These are phyloP conservation scores for Periophthalmodon schlosseri DNA, from an alignment of 2,113 vertebrate genomes.

Conservation along the genomic window DNA sequence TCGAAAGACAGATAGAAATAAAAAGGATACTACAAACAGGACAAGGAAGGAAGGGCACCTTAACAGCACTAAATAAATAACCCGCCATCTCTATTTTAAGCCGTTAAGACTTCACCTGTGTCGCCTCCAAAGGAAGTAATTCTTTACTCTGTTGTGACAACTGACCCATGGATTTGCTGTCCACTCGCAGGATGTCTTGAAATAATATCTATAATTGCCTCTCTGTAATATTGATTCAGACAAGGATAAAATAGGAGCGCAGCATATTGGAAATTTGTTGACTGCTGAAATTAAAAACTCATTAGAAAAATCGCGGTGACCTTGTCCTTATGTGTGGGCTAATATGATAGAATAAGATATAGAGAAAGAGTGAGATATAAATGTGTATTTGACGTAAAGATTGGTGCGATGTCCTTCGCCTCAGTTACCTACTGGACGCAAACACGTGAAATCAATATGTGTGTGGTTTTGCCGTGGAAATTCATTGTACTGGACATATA, in stretches of 20 bases:
- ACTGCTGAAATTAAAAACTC: slow-evolving; percentile 75
- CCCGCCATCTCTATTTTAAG: slow-evolving; percentile 49
- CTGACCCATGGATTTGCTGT: slow-evolving; percentile 72
- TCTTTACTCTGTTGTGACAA: slow-evolving; percentile 59
- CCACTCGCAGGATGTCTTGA: slow-evolving; percentile 63
- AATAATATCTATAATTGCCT: slow-evolving; percentile 76
- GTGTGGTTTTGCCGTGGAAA: slow-evolving; percentile 28
- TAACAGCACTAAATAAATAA: slow-evolving; percentile 59
- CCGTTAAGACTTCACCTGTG: slow-evolving; percentile 23
- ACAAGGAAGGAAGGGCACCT: slow-evolving; percentile 38
- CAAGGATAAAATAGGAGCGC: slow-evolving; percentile 66
- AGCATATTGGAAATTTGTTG: slow-evolving; percentile 63
- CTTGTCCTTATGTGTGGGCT: slow-evolving; percentile 50
- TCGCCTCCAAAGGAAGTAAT: slow-evolving; percentile 47
- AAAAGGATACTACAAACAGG: slow-evolving; percentile 39
- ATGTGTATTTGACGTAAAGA: slow-evolving; percentile 20
- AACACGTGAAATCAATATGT: slow-evolving; percentile 37
- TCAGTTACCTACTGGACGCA: slow-evolving; percentile 52
- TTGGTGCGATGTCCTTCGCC: slow-evolving; percentile 49
- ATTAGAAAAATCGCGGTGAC: slow-evolving; percentile 67
- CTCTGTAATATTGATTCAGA: slow-evolving; percentile 71
- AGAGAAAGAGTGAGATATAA: slow-evolving; percentile 24
- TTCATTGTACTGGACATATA: slow-evolving; percentile 10
- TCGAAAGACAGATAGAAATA: slow-evolving; percentile 55
- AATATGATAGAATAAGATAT: slow-evolving; percentile 23